Conservation (phyloP, 1,140 invertebrate genomes). For the Caenorhabditis elegans region DNA sequence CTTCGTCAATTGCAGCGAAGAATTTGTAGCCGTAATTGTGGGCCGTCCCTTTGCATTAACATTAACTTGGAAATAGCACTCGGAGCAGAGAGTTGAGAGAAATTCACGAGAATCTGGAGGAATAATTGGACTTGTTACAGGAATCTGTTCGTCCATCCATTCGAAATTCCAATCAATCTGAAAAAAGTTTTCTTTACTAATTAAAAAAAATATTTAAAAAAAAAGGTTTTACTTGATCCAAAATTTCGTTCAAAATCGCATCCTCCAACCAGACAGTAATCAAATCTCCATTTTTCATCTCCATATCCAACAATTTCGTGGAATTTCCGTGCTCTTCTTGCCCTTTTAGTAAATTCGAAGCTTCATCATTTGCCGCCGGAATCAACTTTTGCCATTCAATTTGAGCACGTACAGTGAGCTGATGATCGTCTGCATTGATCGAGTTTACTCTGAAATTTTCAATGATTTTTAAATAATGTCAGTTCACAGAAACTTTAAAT, state of each 20-base stretch:
- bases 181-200: background rate
- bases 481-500: no score
- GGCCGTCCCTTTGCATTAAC: conserved; percentile 61
- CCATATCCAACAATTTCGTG: conserved; percentile 41
- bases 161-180: conserved; percentile 45
- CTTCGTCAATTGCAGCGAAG: conserved; percentile 57
- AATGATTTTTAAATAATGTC: no score
- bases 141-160: conserved; percentile 59
- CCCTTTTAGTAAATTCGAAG: background rate
- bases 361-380: background rate
- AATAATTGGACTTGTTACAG: conserved; percentile 55
- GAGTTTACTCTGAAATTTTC: conserved; percentile 41
- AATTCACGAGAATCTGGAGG: conserved; percentile 62
- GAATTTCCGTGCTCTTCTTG: conserved; percentile 14
- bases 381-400: conserved; percentile 52
- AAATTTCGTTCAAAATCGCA: conserved; percentile 46
- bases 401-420: conserved; percentile 49
- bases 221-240: conserved; percentile 40
- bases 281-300: conserved; percentile 50
- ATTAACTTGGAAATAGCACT: conserved; percentile 62
- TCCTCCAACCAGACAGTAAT: conserved; percentile 61
- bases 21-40: conserved; percentile 52
- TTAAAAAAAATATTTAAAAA: background rate
- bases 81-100: conserved; percentile 57
- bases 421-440: conserved; percentile 52